These are phyloP conservation scores for Jordanella pulchra DNA, from an alignment of 2,797 vertebrate genomes.

Conservation along the genomic window DNA sequence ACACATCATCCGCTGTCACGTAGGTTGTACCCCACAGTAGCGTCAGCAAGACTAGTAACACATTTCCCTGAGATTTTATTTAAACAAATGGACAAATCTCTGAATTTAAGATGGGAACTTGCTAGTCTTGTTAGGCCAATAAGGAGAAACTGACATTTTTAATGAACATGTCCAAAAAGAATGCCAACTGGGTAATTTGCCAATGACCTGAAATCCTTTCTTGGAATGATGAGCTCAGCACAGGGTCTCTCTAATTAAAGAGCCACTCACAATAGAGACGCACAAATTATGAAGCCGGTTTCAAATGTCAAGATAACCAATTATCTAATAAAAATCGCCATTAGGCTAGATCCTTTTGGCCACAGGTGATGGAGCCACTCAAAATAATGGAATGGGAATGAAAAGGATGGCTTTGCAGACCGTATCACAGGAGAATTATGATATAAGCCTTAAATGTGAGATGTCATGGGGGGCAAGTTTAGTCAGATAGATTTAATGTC, in stretches of 20 bases:
- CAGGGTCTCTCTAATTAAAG: slow-evolving; percentile 75
- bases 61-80: slow-evolving; percentile 5
- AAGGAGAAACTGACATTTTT: slow-evolving; percentile 52
- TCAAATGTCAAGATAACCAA: slow-evolving; percentile 84
- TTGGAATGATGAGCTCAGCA: slow-evolving; percentile 71
- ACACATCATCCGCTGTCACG: slow-evolving; percentile 41
- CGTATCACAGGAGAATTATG: slow-evolving; percentile 48
- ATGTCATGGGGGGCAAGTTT: slow-evolving; percentile 40
- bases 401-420: slow-evolving; percentile 57
- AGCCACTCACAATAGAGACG: slow-evolving; percentile 70
- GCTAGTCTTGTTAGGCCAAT: slow-evolving; percentile 24
- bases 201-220: slow-evolving; percentile 62
- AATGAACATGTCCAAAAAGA: slow-evolving; percentile 68
- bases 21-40: neutral
- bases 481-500: slow-evolving; percentile 48
- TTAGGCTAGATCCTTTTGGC: slow-evolving; percentile 71
- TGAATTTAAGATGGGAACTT: slow-evolving; percentile 16
- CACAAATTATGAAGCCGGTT: slow-evolving; percentile 78
- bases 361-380: slow-evolving; percentile 73
- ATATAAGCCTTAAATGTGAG: slow-evolving; percentile 60
- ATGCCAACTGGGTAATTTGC: slow-evolving; percentile 72
- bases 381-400: slow-evolving; percentile 59
- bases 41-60: slow-evolving; percentile 7
- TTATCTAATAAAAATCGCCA: slow-evolving; percentile 81
- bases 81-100: slow-evolving; percentile 12